phyloP scores from a whole-genome alignment of 2,888 invertebrate genomes.

The Micoletzkya japonica region DNA sequence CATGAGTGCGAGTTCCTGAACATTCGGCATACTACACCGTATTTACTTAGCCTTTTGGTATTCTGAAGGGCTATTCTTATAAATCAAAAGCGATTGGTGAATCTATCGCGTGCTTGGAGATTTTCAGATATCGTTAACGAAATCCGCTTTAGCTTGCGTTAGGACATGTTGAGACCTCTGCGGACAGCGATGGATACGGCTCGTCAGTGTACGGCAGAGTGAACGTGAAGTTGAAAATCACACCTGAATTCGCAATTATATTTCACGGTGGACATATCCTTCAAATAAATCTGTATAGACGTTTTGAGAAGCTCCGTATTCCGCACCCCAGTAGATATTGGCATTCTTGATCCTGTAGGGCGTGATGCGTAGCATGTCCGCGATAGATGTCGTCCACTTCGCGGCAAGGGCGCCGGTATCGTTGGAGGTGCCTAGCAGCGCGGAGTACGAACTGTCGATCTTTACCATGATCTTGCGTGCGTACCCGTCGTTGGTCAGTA shows the following conservation, averaged over 20 bases:
- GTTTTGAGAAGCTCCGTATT: neutral
- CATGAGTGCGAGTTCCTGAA: constrained; percentile 15
- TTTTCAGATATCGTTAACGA: neutral
- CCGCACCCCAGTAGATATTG: neutral
- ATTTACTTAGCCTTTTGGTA: neutral
- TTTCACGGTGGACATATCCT: neutral
- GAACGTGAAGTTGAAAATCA: constrained; percentile 27
- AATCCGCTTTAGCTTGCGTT: too few species aligned
- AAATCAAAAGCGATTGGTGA: neutral
- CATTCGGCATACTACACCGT: neutral
- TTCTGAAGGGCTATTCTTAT: neutral
- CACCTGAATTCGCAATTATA: constrained; percentile 1
- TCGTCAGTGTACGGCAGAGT: constrained; percentile 23
- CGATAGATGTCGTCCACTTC: neutral
- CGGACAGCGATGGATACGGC: neutral
- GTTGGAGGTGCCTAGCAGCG: neutral
- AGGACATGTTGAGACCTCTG: too few species aligned
- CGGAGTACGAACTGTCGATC: constrained; percentile 11
- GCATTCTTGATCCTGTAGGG: constrained; percentile 21
- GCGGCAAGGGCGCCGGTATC: constrained; percentile 4
- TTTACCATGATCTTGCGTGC: constrained; percentile 21
- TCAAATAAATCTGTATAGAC: neutral
- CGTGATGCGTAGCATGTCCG: neutral
- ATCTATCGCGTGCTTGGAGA: neutral
- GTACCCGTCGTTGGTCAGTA: constrained; percentile 10